Percentiles rank a stretch among this genome's conserved stretches.
These are phyloP conservation scores for Syngnathus acus DNA, from an alignment of 2,797 vertebrate species.

Conservation along the genomic window DNA sequence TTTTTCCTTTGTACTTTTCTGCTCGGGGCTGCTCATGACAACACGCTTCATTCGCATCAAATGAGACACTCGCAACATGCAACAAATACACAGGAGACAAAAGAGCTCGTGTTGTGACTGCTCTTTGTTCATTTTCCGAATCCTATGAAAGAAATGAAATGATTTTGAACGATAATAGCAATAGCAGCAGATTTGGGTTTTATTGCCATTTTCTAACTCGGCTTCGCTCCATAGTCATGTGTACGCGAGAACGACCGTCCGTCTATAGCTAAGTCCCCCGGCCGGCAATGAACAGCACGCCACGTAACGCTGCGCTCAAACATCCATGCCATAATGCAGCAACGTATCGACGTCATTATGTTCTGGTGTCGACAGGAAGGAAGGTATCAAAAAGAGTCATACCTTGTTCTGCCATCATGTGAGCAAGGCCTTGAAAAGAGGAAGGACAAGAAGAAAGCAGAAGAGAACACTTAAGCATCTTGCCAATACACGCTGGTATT, in stretches of 20 bases:
- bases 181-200: too few relatives aligned
- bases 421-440: conserved; percentile 80
- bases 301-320: too few relatives aligned
- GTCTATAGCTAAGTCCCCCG: too few relatives aligned
- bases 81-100: background rate
- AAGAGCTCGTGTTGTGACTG: too few relatives aligned
- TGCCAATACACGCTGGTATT: conserved; percentile 65
- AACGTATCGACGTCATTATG: too few relatives aligned
- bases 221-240: too few relatives aligned
- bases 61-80: conserved; percentile 17
- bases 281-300: too few relatives aligned
- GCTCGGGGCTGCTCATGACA: background rate
- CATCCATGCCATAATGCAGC: too few relatives aligned
- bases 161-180: too few relatives aligned
- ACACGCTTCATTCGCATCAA: background rate
- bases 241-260: too few relatives aligned
- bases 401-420: conserved; percentile 99
- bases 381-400: conserved; percentile 28
- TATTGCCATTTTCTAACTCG: too few relatives aligned
- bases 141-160: too few relatives aligned
- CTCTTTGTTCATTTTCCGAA: background rate
- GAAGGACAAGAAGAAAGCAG: conserved; percentile 17
- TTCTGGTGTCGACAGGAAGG: background rate
- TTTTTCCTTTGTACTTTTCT: background rate
- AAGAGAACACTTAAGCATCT: conserved; percentile 39